Conservation (phyloP, 2,888 invertebrate genomes). For the Chorisops tibialis region DNA sequence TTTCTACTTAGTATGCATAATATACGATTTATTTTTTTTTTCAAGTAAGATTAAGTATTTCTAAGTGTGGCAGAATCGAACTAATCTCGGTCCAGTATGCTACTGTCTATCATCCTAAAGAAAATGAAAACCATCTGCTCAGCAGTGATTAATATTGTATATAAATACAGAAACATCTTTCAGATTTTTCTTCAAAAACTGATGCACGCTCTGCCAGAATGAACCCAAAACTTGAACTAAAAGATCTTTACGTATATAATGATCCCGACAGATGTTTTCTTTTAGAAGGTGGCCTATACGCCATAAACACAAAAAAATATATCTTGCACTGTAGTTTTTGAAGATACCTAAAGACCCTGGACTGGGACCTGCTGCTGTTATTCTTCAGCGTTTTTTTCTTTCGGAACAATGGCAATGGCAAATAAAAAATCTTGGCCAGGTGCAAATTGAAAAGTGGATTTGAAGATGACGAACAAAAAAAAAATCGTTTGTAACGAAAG, state of each 20-base stretch:
- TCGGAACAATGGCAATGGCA: conserved; percentile 18
- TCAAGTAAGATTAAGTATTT: too few relatives aligned
- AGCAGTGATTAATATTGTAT: too few relatives aligned
- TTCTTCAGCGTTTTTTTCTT: neutral
- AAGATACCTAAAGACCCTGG: neutral
- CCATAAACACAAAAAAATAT: neutral
- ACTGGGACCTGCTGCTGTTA: conserved; percentile 16
- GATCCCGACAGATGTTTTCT: neutral
- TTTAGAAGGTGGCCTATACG: neutral
- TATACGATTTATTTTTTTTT: too few relatives aligned
- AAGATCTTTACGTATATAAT: neutral
- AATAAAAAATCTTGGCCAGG: conserved; percentile 19
- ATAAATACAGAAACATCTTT: neutral
- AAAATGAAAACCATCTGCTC: too few relatives aligned
- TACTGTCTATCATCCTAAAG: too few relatives aligned
- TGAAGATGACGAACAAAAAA: too few relatives aligned
- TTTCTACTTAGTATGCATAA: too few relatives aligned
- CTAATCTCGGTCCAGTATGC: too few relatives aligned
- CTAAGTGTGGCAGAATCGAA: too few relatives aligned
- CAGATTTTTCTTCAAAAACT: neutral
- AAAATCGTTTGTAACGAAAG: too few relatives aligned
- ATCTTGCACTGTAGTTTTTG: too few relatives aligned
- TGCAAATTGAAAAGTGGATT: conserved; percentile 14
- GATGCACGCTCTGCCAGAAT: too few relatives aligned
- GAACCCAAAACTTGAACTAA: neutral